Percentiles rank a stretch among this genome's conserved stretches.
Evolutionary conservation across 2,113 vertebrate species (phyloP).

Genomic region (Entomyzon cyanotis): DNA sequence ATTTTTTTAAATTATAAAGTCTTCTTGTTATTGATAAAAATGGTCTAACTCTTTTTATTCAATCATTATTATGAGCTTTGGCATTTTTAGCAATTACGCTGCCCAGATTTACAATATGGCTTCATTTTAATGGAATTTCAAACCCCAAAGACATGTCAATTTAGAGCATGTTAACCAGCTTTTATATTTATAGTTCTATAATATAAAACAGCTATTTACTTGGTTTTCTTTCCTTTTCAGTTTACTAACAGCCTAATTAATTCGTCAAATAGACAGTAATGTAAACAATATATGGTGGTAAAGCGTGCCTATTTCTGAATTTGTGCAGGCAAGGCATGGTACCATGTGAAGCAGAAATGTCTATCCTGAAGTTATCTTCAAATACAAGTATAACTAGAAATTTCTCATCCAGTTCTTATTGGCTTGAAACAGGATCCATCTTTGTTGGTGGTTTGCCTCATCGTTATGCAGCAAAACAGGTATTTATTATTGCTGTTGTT

Average conservation of each 20-base stretch:
- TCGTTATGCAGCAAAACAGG: conserved; percentile 65
- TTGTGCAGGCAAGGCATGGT: conserved; percentile 75
- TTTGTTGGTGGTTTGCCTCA: conserved; percentile 81
- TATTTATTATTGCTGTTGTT: conserved; percentile 7
- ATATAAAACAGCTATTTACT: conserved; percentile 23
- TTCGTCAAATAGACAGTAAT: conserved; percentile 17
- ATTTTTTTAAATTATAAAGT: background rate
- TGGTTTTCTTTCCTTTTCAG: conserved; percentile 28
- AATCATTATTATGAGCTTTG: background rate
- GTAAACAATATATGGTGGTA: background rate
- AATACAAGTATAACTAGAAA: conserved; percentile 58
- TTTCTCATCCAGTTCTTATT: conserved; percentile 42
- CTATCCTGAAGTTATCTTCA: conserved; percentile 52
- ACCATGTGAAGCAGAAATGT: conserved; percentile 80
- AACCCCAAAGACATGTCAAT: background rate
- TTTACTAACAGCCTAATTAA: conserved; percentile 55
- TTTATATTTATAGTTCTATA: conserved; percentile 30
- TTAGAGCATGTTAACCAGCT: conserved; percentile 32
- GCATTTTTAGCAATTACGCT: background rate
- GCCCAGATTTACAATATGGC: background rate
- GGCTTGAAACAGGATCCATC: conserved; percentile 68
- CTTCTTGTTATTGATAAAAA: background rate
- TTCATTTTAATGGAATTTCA: conserved; percentile 22
- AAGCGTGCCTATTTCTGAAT: conserved; percentile 33
- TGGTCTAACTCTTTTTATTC: background rate